Base-by-base conservation (phyloP, 2,113 vertebrate species). In the Aviceda subcristata region DNA sequence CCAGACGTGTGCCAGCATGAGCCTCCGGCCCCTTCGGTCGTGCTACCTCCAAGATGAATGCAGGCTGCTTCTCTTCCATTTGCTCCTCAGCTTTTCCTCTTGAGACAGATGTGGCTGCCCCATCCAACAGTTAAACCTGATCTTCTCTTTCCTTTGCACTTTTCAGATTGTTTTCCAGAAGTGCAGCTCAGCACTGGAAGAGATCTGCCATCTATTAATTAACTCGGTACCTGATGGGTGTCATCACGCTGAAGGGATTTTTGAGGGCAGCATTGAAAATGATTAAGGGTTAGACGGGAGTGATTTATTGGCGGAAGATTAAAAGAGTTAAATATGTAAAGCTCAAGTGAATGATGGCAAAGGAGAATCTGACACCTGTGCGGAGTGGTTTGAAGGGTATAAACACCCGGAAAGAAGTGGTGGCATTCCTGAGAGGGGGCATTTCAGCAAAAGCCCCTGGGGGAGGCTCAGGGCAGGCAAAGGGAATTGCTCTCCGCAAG, bases 281-380 rank as follows among this genome's bases (percentile, higher is more conserved):
- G 72, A 94, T 88, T 56, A 74, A 93, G 67, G 48, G 27, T 7
- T 68, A 29, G 75, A 34, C 45, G 29, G 22, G 27, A 92, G 29
- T 86, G 86, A 96, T 96, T 94, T 80, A 95, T 67, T 43, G 86
- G 41, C 0, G 1, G 62, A 7, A 90, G 57, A 76, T 83, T 62
- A 88, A 32, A 92, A 91, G 92, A 86, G 82, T 95, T 95, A 86
- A 95, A 91, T 55, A 66, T 69, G 86, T 64, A 57, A 64, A 90
- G 72, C 91, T 51, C 55, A 29, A 62, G 68, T 41, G 89, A 94
- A 13, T 67, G 79, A 96, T 63, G 75, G 41, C 72, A 45, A 80
- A 92, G 76, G 50, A 83, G 88, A 86, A 4, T 3, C 57, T 51
- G 66, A 29, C 26, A 50, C 43, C 71, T 53, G 32, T 39, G 74